Evolutionary conservation across 2,113 vertebrate genomes (phyloP).

Genomic region (Aphyosemion australe): DNA sequence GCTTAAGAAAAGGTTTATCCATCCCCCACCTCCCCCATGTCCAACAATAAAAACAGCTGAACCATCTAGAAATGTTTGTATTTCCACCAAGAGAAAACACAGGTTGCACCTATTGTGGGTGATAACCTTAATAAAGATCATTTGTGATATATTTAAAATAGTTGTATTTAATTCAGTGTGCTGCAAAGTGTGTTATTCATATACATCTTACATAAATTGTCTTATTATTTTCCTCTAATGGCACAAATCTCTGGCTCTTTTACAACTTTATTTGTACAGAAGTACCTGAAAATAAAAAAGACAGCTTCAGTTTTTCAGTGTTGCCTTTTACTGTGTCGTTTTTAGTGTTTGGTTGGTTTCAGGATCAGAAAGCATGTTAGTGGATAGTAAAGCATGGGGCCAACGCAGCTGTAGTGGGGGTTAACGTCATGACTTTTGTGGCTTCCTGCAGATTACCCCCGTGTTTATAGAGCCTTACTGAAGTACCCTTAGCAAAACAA

Average conservation of each 20-base stretch:
- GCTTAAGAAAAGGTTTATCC: slow-evolving; percentile 47
- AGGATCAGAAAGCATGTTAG: too few species aligned
- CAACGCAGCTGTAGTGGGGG: slow-evolving; percentile 12
- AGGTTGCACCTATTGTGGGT: background rate
- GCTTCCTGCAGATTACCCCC: slow-evolving; percentile 75
- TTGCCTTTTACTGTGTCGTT: slow-evolving; percentile 16
- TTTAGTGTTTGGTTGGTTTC: slow-evolving; percentile 35
- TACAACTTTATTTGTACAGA: slow-evolving; percentile 50
- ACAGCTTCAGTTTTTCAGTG: slow-evolving; percentile 61
- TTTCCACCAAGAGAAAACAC: slow-evolving; percentile 18
- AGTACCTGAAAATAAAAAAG: slow-evolving; percentile 40
- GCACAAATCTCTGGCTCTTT: background rate
- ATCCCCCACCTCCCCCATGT: background rate
- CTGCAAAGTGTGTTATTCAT: too few species aligned
- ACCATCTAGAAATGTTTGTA: slow-evolving; percentile 30
- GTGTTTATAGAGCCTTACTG: slow-evolving; percentile 72
- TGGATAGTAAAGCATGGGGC: too few species aligned
- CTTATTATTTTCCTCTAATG: background rate
- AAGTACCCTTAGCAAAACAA: slow-evolving; percentile 69
- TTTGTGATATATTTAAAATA: background rate
- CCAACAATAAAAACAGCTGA: slow-evolving; percentile 7
- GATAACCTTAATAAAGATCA: background rate
- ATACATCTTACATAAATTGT: too few species aligned
- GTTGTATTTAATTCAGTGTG: background rate
- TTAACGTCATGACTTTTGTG: slow-evolving; percentile 55